phyloP scores from a whole-genome alignment of 2,113 vertebrate species.

The Probosciger aterrimus region DNA sequence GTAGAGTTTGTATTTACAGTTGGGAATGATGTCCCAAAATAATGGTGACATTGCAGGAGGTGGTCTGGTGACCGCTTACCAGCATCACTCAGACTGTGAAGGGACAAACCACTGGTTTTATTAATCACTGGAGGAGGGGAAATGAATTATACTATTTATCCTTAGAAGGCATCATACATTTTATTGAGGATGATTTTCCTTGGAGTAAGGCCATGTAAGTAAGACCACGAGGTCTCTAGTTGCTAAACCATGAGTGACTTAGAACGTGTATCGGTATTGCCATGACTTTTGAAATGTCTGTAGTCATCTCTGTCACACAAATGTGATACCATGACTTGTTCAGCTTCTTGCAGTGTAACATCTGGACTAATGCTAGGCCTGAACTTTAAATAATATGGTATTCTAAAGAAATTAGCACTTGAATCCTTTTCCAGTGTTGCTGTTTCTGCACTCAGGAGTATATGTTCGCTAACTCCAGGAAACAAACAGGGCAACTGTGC shows the following conservation, averaged over 20 bases:
- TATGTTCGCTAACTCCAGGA: neutral
- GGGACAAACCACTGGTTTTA: neutral
- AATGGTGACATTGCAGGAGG: neutral
- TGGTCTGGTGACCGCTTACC: neutral
- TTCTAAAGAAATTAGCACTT: neutral
- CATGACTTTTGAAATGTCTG: neutral
- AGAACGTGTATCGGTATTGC: accelerated
- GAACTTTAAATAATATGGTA: neutral
- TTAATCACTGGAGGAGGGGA: neutral
- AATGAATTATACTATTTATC: neutral
- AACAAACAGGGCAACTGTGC: neutral
- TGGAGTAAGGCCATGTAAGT: neutral
- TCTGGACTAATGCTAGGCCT: neutral
- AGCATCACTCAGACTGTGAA: neutral
- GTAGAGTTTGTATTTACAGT: neutral
- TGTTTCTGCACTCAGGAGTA: neutral
- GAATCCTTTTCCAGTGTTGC: neutral
- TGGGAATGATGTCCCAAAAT: neutral
- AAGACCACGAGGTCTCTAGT: neutral
- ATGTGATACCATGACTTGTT: neutral
- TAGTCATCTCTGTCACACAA: neutral
- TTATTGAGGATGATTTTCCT: neutral
- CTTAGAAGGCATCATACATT: neutral
- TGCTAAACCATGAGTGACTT: neutral
- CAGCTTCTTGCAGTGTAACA: neutral